Base-by-base conservation (phyloP, 2,797 vertebrate genomes). In the Helicolenus hilgendorfi region DNA sequence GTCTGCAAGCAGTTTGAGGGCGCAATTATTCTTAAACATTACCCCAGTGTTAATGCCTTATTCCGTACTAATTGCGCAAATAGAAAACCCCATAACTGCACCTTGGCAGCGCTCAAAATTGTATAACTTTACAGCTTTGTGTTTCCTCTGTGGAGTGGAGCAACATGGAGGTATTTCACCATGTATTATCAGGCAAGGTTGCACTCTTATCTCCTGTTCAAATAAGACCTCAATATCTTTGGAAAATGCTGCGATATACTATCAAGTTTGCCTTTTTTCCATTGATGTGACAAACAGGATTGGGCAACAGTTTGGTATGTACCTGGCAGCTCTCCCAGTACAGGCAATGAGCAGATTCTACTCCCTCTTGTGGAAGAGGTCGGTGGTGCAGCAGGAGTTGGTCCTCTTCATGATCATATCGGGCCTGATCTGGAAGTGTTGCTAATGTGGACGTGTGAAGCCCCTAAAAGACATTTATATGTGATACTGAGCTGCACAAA, bases 1-100 rank as follows among this genome's bases (percentile, higher is more conserved):
- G 86, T 93, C 91, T 96, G 91, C 84, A 90, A 93, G 79, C 89
- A 92, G 84, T 95, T 95, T 90, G 81, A 91, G 63, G 36, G 15
- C 86, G 84, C 89, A 95, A 88, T 94, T 95, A 95, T 94, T 89
- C 87, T 76, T 69, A 83, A 79, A 88, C 80, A 87, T 93, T 84
- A 92, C 84, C 45, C 41, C 83, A 79, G 80, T 86, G 79, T 93
- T 92, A 91, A 91, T 88, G 77, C 86, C 79, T 89, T 94, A 91
- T 91, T 95, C 63, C 36, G 56, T 63, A 89, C 81, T 93, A 94
- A 93, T 90, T 88, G 90, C 49, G 87, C 75, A 80, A 88, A 89
- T 79, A 93, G 85, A 92, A 91, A 94, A 85, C 82, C 84, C 77
- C 72, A 81, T 91, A 89, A 93, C 83, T 85, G 33, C 63, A 63